phyloP scores from a whole-genome alignment of 2,113 vertebrate genomes.

The Lophius piscatorius region DNA sequence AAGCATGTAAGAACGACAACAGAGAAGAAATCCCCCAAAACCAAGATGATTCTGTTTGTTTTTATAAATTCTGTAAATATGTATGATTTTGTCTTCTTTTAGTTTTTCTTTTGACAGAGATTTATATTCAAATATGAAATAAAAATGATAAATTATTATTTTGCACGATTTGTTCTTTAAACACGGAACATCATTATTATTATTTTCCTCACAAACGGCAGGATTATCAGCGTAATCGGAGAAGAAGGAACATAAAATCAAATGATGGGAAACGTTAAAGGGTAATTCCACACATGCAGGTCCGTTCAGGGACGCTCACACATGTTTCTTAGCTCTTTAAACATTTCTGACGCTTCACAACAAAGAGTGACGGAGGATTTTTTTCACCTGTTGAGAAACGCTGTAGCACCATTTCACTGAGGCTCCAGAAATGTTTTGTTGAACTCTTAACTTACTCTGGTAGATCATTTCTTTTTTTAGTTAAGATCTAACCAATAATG shows the following conservation, averaged over 20 bases:
- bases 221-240: background rate
- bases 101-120: constrained; percentile 79
- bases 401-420: too few relatives aligned
- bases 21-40: constrained; percentile 40
- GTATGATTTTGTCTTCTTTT: constrained; percentile 76
- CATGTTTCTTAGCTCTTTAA: too few relatives aligned
- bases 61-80: constrained; percentile 79
- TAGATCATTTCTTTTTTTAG: too few relatives aligned
- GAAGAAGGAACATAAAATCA: background rate
- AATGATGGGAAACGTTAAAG: constrained; percentile 4
- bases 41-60: constrained; percentile 68
- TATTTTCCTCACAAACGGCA: background rate
- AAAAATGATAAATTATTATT: constrained; percentile 76
- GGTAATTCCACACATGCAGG: background rate
- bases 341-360: too few relatives aligned
- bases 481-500: too few relatives aligned
- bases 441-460: too few relatives aligned
- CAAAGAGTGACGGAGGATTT: too few relatives aligned
- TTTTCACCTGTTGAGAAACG: too few relatives aligned
- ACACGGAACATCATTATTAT: background rate
- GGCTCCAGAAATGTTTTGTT: too few relatives aligned
- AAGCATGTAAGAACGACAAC: constrained; percentile 24
- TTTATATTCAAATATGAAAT: constrained; percentile 82
- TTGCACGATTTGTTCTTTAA: constrained; percentile 19
- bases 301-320: too few relatives aligned